Conservation (phyloP, 2,888 invertebrate species). For the Lacanobia oleracea region DNA sequence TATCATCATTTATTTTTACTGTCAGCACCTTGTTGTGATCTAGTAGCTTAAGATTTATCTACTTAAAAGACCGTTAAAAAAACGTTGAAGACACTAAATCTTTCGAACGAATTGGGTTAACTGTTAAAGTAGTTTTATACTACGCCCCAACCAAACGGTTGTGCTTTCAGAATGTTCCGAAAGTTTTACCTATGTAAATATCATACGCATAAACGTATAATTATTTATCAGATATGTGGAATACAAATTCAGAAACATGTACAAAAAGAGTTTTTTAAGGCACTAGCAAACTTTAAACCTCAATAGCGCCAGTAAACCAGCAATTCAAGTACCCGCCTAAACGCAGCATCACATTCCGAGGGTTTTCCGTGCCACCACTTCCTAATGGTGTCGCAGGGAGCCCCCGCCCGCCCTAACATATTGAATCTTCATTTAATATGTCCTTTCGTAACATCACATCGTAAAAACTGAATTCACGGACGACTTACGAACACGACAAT, state of each 20-base stretch:
- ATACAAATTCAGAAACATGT: neutral
- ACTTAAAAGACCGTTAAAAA: neutral
- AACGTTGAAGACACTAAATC: conserved; percentile 2
- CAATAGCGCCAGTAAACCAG: conserved; percentile 17
- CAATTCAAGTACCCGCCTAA: conserved; percentile 61
- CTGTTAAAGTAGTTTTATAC: neutral
- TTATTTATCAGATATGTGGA: neutral
- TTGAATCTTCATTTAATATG: conserved; percentile 88
- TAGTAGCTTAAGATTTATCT: conserved; percentile 18
- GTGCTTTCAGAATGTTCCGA: neutral
- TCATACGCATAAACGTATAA: neutral
- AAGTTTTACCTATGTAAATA: neutral
- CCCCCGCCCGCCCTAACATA: conserved; percentile 80
- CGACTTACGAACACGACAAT: conserved; percentile 67
- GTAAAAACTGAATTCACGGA: conserved; percentile 77
- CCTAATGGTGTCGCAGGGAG: conserved; percentile 85
- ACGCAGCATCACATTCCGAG: conserved; percentile 83
- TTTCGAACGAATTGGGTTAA: conserved; percentile 28
- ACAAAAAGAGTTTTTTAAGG: neutral
- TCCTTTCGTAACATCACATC: conserved; percentile 76
- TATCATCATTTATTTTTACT: conserved; percentile 24
- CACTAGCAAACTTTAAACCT: neutral
- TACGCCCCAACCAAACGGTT: neutral
- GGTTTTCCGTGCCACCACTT: conserved; percentile 86
- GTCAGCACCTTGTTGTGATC: conserved; percentile 7